phyloP scores from a whole-genome alignment of 2,797 vertebrate species.

The Sciurus carolinensis region DNA sequence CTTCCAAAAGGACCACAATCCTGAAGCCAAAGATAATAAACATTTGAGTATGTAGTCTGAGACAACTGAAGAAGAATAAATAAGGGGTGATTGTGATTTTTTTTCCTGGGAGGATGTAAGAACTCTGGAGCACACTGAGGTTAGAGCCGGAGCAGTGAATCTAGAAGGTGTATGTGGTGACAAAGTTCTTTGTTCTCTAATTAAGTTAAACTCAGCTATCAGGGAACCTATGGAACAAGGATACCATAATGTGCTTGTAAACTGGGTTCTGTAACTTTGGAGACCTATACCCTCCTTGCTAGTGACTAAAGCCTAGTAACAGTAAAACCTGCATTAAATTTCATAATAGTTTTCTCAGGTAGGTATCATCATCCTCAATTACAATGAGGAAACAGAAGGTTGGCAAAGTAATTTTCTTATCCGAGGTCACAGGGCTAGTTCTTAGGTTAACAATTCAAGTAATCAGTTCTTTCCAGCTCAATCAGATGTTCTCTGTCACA shows the following conservation, averaged over 20 bases:
- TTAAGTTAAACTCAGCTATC: neutral
- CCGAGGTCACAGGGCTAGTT: neutral
- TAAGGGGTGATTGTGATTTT: neutral
- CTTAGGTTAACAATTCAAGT: conserved; percentile 2
- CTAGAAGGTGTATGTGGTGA: neutral
- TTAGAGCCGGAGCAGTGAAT: neutral
- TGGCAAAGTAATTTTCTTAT: conserved; percentile 15
- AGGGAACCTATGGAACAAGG: neutral
- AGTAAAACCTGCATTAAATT: conserved; percentile 6
- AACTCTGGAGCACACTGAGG: neutral
- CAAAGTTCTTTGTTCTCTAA: neutral
- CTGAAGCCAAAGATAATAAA: neutral
- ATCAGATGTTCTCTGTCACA: neutral
- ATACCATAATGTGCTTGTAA: neutral
- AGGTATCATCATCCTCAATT: conserved; percentile 14
- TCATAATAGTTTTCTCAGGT: neutral
- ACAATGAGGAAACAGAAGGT: neutral
- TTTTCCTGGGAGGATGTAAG: neutral
- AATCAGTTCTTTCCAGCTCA: neutral
- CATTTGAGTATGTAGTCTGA: neutral
- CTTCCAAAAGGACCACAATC: neutral
- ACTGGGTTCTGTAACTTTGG: neutral
- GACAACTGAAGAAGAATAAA: neutral
- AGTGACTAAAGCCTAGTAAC: neutral
- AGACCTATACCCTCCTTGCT: neutral